A percentile compares a stretch with the other conserved stretches of the same genome.
Conservation (phyloP, 2,888 invertebrate genomes). For the Eurytoma adleriae region DNA sequence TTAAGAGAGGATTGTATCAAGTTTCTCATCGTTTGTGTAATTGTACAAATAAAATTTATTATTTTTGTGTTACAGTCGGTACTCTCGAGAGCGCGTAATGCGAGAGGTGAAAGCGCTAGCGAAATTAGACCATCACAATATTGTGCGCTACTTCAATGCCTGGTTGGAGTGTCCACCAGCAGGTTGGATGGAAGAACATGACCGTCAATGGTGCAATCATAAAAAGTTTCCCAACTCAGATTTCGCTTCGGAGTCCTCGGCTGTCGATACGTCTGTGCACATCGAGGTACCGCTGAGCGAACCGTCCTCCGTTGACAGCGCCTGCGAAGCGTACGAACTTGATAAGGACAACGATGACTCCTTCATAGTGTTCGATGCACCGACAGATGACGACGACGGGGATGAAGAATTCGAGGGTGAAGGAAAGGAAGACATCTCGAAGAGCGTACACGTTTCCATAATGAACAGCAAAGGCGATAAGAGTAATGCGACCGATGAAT, state of each 20-base stretch:
- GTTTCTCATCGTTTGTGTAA: neutral
- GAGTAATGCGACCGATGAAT: constrained; percentile 53
- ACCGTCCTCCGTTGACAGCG: constrained; percentile 69
- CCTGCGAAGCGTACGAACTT: constrained; percentile 67
- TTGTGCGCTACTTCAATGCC: constrained; percentile 96
- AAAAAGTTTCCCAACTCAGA: constrained; percentile 64
- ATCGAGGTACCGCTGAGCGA: constrained; percentile 68
- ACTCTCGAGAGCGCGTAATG: constrained; percentile 91
- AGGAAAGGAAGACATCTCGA: neutral
- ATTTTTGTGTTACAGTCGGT: constrained; percentile 78
- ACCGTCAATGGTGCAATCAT: constrained; percentile 80
- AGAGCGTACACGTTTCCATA: constrained; percentile 31
- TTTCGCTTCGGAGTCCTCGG: constrained; percentile 64
- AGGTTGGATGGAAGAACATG: constrained; percentile 90
- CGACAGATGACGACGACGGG: constrained; percentile 25
- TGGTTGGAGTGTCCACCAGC: constrained; percentile 96
- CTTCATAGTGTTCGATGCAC: constrained; percentile 77
- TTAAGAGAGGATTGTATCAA: neutral
- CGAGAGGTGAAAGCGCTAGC: constrained; percentile 97
- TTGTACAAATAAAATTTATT: neutral
- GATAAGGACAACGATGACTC: constrained; percentile 71
- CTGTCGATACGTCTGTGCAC: constrained; percentile 63
- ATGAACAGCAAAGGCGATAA: constrained; percentile 21
- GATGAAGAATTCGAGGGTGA: constrained; percentile 44
- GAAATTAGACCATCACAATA: constrained; percentile 95